Percentiles rank a stretch among this genome's conserved stretches.
phyloP scores from a whole-genome alignment of 2,113 vertebrate genomes.

The Onychorhynchus coronatus region DNA sequence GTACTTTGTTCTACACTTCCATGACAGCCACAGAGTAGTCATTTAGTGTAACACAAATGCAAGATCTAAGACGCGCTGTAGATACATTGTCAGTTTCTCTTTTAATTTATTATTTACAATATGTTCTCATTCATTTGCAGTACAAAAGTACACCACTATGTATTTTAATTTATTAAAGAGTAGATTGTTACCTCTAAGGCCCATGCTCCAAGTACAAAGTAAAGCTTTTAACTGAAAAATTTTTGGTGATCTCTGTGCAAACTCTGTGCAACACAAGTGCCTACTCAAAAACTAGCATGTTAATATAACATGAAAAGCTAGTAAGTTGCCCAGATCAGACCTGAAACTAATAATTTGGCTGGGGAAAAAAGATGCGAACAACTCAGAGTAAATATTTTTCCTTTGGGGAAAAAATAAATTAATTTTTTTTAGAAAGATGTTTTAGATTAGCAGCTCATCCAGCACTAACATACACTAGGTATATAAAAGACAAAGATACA shows the following conservation, averaged over 20 bases:
- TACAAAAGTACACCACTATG: background rate
- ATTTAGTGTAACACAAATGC: slow-evolving; percentile 8
- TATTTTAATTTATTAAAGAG: slow-evolving; percentile 36
- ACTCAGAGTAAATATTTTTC: background rate
- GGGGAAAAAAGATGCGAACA: background rate
- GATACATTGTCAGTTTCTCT: background rate
- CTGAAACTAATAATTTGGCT: background rate
- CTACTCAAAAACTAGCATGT: background rate
- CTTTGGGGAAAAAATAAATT: background rate
- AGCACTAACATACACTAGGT: background rate
- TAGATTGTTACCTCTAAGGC: background rate
- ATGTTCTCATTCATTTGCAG: slow-evolving; percentile 18
- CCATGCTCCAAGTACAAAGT: background rate
- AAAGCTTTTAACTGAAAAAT: slow-evolving; percentile 4
- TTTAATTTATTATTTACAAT: slow-evolving; percentile 55
- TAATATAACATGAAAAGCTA: background rate
- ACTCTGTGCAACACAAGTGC: background rate
- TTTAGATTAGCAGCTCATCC: background rate
- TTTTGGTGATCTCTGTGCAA: background rate
- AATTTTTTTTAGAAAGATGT: background rate
- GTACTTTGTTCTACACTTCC: background rate
- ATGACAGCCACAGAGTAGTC: background rate
- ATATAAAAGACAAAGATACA: background rate
- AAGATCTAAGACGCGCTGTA: background rate
- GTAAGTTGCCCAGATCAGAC: background rate